Evolutionary conservation across 2,888 invertebrate genomes (phyloP).

Genomic region (Harpalus rubripes): DNA sequence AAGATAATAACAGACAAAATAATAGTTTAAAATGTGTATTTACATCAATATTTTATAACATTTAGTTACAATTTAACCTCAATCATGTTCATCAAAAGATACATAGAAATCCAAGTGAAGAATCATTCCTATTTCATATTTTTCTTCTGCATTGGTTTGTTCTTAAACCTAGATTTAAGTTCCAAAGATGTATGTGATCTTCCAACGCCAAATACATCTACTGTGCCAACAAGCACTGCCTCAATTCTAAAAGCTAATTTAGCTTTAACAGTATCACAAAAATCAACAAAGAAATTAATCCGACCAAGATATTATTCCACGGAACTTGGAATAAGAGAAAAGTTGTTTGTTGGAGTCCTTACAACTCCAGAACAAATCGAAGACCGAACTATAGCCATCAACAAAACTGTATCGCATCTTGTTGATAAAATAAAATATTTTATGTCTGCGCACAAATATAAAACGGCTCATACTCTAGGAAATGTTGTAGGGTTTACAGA

Average conservation of each 20-base stretch:
- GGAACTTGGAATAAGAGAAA: slow-evolving; percentile 95
- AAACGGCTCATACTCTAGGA: slow-evolving; percentile 74
- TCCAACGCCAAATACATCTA: slow-evolving; percentile 57
- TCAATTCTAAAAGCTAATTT: slow-evolving; percentile 69
- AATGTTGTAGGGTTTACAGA: slow-evolving; percentile 94
- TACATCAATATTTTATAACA: slow-evolving; percentile 24
- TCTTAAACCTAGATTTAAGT: slow-evolving; percentile 79
- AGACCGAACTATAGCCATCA: slow-evolving; percentile 89
- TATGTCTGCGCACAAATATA: slow-evolving; percentile 77
- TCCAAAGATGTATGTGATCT: slow-evolving; percentile 77
- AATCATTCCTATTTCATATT: slow-evolving; percentile 81
- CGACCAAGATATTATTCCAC: slow-evolving; percentile 96
- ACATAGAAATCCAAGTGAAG: slow-evolving; percentile 78
- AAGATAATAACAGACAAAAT: background rate
- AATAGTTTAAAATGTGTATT: slow-evolving; percentile 32
- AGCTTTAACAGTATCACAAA: slow-evolving; percentile 71
- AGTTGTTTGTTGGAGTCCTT: slow-evolving; percentile 92
- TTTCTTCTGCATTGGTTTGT: slow-evolving; percentile 80
- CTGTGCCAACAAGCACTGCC: slow-evolving; percentile 42
- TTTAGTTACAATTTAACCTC: background rate
- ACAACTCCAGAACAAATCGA: slow-evolving; percentile 87
- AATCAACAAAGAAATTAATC: slow-evolving; percentile 82
- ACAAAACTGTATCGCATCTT: slow-evolving; percentile 90
- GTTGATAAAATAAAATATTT: slow-evolving; percentile 87
- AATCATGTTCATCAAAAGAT: slow-evolving; percentile 72